Evolutionary conservation across 1,140 invertebrate genomes (phyloP), one percentile per base, ranked within the genome.

Genomic region (Pogonognathellus flavescens): DNA sequence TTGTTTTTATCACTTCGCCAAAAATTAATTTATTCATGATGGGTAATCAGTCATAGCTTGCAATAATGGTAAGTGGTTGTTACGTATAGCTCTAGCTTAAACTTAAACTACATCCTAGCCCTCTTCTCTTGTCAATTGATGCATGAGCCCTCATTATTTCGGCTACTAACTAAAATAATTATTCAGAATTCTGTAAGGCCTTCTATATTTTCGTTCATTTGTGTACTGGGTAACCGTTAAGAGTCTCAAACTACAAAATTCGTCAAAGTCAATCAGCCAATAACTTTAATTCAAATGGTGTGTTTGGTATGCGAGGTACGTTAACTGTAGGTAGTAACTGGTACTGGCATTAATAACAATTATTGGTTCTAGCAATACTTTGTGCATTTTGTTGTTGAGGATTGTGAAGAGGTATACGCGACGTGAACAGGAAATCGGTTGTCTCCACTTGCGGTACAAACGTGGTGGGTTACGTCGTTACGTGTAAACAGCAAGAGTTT

Each of bases 51-150:
- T 50, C 70, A 76, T 76, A 76, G 70, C 25, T 81, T 81, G 76
- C 76, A 81, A 81, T 81, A 81, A 82, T 53, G 84, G 84, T 85
- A 85, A 85, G 84, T 85, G 80, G 80, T 81, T 57, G 52, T 76
- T 76, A 76, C 49, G 31, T 76, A 16, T 76, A 76, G 70, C 41
- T 76, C 49, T 57, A 57, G 11, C 11, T 14, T 14, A 57, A 57
- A 76, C 25, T 76, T 76, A 76, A 76, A 76, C 31, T 41, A 41
- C 70, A 76, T 76, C 70, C 70, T 76, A 11, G 20, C n/a, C 7
- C 70, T n/a, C 1, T 14, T 13, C 9, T 14, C 4, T 72, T 41
- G 16, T 72, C 25, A 41, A 76, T 76, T 76, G 14, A 31, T 76
- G 70, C 70, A 76, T 76, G 70, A 76, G 70, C 41, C 70, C 16